These are phyloP conservation scores for Otolemur garnettii DNA, from an alignment of 2,113 vertebrate species.

Conservation along the genomic window DNA sequence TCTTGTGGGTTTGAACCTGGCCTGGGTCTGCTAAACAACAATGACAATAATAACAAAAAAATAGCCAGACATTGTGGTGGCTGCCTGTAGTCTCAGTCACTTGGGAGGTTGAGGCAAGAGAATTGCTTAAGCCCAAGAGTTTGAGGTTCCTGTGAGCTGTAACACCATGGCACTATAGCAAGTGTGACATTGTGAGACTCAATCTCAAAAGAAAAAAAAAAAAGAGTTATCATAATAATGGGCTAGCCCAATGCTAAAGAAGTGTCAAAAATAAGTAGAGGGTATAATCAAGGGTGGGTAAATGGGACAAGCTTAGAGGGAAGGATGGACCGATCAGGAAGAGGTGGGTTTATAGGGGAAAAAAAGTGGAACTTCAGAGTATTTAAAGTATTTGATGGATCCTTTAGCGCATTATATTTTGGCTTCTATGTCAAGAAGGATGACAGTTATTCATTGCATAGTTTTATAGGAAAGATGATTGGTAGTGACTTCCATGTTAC, in stretches of 20 bases:
- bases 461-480: slow-evolving; percentile 49
- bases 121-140: too few species aligned
- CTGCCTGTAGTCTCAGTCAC: too few species aligned
- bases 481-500: slow-evolving; percentile 37
- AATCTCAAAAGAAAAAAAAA: too few species aligned
- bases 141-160: too few species aligned
- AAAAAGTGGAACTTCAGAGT: background rate
- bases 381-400: background rate
- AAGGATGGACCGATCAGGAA: background rate
- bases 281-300: background rate
- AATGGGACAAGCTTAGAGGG: background rate
- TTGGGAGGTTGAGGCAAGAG: too few species aligned
- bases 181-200: too few species aligned
- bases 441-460: background rate
- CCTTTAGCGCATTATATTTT: slow-evolving; percentile 2
- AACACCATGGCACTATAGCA: too few species aligned
- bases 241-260: background rate
- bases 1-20: too few species aligned
- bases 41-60: too few species aligned
- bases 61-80: too few species aligned
- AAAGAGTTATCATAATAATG: background rate
- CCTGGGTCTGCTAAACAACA: too few species aligned
- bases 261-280: background rate
- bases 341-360: background rate
- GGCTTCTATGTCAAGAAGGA: background rate